These are phyloP conservation scores for Glossophaga mutica DNA, from an alignment of 2,797 vertebrate genomes.

Conservation along the genomic window DNA sequence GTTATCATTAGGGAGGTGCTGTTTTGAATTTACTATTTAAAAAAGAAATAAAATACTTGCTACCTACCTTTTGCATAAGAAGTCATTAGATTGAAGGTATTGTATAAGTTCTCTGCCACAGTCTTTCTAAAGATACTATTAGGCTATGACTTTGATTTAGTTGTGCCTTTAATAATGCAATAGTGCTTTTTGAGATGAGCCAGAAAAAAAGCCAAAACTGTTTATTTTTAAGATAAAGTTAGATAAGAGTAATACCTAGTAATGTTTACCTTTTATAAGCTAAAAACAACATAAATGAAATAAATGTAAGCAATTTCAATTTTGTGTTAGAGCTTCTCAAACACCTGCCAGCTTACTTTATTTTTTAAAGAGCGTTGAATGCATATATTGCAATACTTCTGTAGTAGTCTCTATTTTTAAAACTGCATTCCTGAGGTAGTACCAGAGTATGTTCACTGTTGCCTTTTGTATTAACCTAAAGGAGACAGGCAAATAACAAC, in stretches of 20 bases:
- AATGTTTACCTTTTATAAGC: conserved; percentile 30
- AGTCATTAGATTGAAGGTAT: conserved; percentile 16
- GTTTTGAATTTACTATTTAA: conserved; percentile 23
- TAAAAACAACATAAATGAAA: conserved; percentile 7
- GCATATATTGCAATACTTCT: conserved; percentile 27
- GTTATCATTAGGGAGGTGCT: conserved; percentile 38
- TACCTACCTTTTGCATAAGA: background rate
- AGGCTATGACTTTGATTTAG: conserved; percentile 54
- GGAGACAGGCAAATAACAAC: background rate
- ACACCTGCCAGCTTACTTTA: conserved; percentile 44
- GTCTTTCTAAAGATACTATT: conserved; percentile 52
- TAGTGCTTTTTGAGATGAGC: conserved; percentile 45
- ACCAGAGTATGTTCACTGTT: background rate
- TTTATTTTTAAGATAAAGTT: conserved; percentile 51
- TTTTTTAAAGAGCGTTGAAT: conserved; percentile 20
- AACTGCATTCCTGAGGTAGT: conserved; percentile 31
- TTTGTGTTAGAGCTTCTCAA: conserved; percentile 9
- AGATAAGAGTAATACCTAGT: conserved; percentile 16
- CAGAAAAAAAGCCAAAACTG: conserved; percentile 40
- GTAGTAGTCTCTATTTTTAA: conserved; percentile 50
- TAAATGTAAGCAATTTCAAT: conserved; percentile 37
- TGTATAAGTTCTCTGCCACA: conserved; percentile 48
- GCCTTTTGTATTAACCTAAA: conserved; percentile 3
- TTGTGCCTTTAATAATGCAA: conserved; percentile 60
- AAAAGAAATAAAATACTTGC: conserved; percentile 37